Evolutionary conservation across 2,888 invertebrate species (phyloP), one percentile per base, ranked within the genome.

Genomic region (Aricia artaxerxes): DNA sequence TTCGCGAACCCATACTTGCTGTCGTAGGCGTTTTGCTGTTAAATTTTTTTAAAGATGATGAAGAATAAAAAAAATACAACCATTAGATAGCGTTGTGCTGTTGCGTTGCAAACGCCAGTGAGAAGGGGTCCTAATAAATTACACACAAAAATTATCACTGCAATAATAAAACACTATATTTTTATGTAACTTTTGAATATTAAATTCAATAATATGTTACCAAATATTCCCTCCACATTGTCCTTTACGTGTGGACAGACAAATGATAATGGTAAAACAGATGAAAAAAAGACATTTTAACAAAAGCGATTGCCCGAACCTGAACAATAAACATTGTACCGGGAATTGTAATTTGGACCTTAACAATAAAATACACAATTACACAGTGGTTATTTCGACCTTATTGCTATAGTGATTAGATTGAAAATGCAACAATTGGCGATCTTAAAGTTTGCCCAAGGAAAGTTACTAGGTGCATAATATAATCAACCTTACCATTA

Each of bases 1-100:
- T 92, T 95, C 80, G 96, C 94, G 88, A 96, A 96, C 72, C 96
- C 95, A 86, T 96, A 96, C 85, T 96, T 96, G 88, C 95, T 96
- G 89, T 96, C 96, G 82, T 94, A 95, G 11, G 93, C 94, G 82
- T 93, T 92, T 88, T 94, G 93, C 94, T 93, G 89, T 86, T 83
- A 31, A 78, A 44, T 44, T 4, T 44, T 6, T 3, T 3, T 44
- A 6, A 44, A 24, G 24, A 24, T 24, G 24, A 24, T 24, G 13
- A 13, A 13, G 2, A 53, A 13, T 0, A 7, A 80, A 79, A 80
- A 69, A 76, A 73, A 77, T 60, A 16, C n/a, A 53, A n/a, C 24
- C 1, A n/a, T 24, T 2, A 61, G 31, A 61, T 64, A 9, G 24
- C 2, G 64, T 24, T 31, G 0, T 24, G 24, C 31, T 64, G 31